Conservation (phyloP, 1,140 invertebrate genomes). For the Drosophila punjabiensis region DNA sequence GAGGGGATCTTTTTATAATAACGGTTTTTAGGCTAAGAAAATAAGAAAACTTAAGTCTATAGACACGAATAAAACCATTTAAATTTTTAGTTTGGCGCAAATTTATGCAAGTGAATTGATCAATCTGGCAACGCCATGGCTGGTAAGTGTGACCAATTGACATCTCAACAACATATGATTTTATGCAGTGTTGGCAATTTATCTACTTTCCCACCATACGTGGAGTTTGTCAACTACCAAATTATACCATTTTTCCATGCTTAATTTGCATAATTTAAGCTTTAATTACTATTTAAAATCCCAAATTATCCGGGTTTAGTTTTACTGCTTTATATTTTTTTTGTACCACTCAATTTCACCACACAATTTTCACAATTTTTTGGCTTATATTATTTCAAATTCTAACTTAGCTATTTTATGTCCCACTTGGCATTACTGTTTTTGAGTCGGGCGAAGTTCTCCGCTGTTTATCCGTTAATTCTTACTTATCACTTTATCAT, state of each 20-base stretch:
- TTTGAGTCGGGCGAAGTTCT: not conserved
- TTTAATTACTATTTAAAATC: not conserved
- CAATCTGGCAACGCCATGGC: no score
- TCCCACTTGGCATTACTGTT: not conserved
- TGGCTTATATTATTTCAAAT: not conserved
- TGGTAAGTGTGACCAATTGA: no score
- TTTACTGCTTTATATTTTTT: not conserved
- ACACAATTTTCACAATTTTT: not conserved
- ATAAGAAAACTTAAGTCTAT: no score
- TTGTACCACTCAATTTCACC: no score
- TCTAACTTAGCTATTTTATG: not conserved
- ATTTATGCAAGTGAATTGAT: no score
- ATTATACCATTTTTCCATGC: no score
- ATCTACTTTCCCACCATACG: no score
- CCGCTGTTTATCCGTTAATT: constrained; percentile 15
- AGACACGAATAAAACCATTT: no score
- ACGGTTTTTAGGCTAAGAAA: not conserved
- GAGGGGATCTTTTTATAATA: not conserved
- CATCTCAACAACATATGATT: no score
- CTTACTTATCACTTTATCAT: constrained; percentile 1
- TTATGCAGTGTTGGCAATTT: no score
- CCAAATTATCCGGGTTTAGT: not conserved
- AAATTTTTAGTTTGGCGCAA: no score
- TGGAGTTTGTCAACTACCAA: no score
- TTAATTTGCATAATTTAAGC: not conserved